Base-by-base conservation (phyloP, 2,888 invertebrate genomes). In the Drosophila multiciliata region DNA sequence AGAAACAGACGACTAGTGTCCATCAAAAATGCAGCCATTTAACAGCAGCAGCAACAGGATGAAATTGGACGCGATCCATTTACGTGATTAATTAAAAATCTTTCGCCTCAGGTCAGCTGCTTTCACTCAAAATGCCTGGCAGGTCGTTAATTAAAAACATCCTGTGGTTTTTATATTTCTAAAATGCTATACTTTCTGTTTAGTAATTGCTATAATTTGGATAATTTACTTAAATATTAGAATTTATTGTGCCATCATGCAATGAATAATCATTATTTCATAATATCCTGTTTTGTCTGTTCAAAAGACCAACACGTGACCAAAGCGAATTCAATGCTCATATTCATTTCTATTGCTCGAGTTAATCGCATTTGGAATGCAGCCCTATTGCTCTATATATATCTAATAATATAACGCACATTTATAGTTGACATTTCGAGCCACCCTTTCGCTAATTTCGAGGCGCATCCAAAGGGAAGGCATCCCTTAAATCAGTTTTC, bases 321-420 rank as follows among this genome's bases (percentile, higher is more conserved):
- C 93, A 93, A 81, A 90, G 91, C 93, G 83, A 92, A 93, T 93
- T 91, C 67, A 87, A 91, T 91, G 91, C 92, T 92, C 86, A 92
- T 92, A 92, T 88, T 71, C 83, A 91, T 92, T 91, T 80, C 75
- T 81, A 83, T 73, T 75, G 54, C 65, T 17, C 12, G 54, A 45
- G 32, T 36, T 89, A 83, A 87, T 89, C 80, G 67, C 71, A 77
- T 83, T 77, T 69, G 57, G 36, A 72, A 42, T 65, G 59, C 81
- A 59, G 65, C 73, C 80, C 62, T 61, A 58, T 64, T 68, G 68
- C 70, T 66, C 73, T 52, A 79, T 67, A 79, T 73, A 72, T 78
- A 73, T 75, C 48, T 35, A 50, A 45, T 63, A 60, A 66, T 55
- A 64, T 71, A 54, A 63, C 50, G 32, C 75, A 59, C 61, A 71